Evolutionary conservation across 2,797 vertebrate species (phyloP), one percentile per base, ranked within the genome.

Genomic region (Sternotherus odoratus): DNA sequence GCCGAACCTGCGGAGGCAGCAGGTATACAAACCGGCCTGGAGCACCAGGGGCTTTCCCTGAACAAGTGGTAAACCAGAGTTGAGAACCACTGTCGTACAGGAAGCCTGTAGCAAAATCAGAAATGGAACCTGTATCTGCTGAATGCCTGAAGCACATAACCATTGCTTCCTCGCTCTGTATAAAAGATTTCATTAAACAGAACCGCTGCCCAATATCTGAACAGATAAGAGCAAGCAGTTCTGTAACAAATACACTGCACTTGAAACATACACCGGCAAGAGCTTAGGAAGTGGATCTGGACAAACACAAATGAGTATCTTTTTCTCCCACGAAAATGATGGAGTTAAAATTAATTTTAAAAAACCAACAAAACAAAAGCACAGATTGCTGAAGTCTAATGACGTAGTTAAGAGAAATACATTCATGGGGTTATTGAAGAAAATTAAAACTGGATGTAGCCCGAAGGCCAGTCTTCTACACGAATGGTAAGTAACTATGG

Each of bases 251-350:
- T 0, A 1, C 36, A 79, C n/a, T 90, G 78, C 5, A 6, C 33
- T 30, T 43, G 39, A 69, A 13, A 53, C 26, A 1, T 3, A 8
- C 1, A 86, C 10, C 11, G 87, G 0, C 51, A 39, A 30, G 9
- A 11, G 1, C 30, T 3, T 3, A n/a, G 33, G 16, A 81, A 82
- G 36, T 39, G 16, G 3, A 56, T 6, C 85, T 66, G 33, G 46
- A 28, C 46, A 56, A 0, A 2, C 8, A 63, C 50, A 26, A 6
- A 75, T 1, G 23, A n/a, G 0, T 53, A 57, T 82, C 88, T 39
- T 26, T 92, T 90, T 56, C 24, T 8, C 11, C 6, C 19, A 57
- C 17, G 33, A 77, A 81, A 36, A 36, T 74, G 1, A 28, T 21
- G 0, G 77, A 33, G 23, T 54, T 85, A n/a, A 77, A 36, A 43